Base-by-base conservation (phyloP, 2,888 invertebrate genomes). In the Molorchus minor region DNA sequence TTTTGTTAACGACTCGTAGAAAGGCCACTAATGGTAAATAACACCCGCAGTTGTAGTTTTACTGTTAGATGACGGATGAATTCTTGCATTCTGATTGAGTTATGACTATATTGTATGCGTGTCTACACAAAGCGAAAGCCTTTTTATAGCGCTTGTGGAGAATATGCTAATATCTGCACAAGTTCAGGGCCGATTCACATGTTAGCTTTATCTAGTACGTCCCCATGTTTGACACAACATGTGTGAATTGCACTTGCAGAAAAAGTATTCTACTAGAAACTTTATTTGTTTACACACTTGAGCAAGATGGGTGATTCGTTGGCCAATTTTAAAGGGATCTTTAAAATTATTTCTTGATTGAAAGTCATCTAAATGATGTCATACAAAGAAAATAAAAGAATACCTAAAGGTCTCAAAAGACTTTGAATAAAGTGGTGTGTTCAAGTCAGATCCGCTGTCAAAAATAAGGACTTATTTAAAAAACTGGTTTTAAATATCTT, bases 21-120 rank as follows among this genome's bases (percentile, higher is more conserved):
- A 61, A 59, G 61, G 63, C 65, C 65, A 59, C 67, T 56, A 61
- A 63, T 65, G 63, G 61, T 65, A 61, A 67, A 67, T 67, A 65
- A 64, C 67, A 67, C 67, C 67, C 67, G 67, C 67, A 56, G 65
- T 65, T 60, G 65, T 64, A 56, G 46, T 56, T 67, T 64, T 67
- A 64, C 67, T 64, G 67, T 64, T 68, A 68, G 68, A 68, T 68
- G 68, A 68, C 65, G 68, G 68, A 68, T 68, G 65, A 68, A 68
- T 68, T 65, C 68, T 64, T 59, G 46, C 59, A 25, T 62, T 58
- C 61, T 68, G 68, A 68, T 65, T 68, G 68, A 68, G 64, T 68
- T 68, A 68, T 62, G 61, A 57, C 52, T 56, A 65, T 65, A 68
- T 68, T 68, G 68, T 68, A 55, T 61, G 58, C 62, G 58, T 62